These are phyloP conservation scores for Drosophila bocki DNA, from an alignment of 1,140 invertebrate genomes.

Conservation along the genomic window DNA sequence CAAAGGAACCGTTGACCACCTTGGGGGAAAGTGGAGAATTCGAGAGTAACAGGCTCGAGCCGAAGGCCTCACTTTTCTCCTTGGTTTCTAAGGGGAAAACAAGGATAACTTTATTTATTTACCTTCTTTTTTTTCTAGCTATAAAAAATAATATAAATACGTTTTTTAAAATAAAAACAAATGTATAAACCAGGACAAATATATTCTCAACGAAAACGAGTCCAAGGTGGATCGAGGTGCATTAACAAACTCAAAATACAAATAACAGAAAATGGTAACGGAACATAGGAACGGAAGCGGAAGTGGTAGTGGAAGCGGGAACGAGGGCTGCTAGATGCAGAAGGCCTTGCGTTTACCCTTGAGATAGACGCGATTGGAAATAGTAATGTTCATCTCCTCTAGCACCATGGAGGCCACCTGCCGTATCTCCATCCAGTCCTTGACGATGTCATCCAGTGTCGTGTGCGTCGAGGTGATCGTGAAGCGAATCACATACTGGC, in stretches of 20 bases:
- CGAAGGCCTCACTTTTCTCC: conserved; percentile 93
- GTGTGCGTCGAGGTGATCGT: conserved; percentile 97
- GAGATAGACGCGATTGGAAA: conserved; percentile 88
- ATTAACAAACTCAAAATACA: conserved; percentile 40
- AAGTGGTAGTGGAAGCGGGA: not conserved
- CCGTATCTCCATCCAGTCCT: conserved; percentile 96
- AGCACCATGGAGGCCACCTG: conserved; percentile 91
- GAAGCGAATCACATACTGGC: conserved; percentile 95
- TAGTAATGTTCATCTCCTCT: conserved; percentile 87
- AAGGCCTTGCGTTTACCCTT: conserved; percentile 88
- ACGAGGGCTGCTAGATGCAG: conserved; percentile 30
- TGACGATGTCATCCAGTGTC: conserved; percentile 94
- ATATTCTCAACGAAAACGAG: conserved; percentile 15
- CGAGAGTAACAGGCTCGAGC: conserved; percentile 95
- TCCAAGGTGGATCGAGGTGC: conserved; percentile 53
- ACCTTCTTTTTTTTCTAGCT: not conserved
- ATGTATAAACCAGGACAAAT: not conserved
- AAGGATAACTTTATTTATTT: not conserved
- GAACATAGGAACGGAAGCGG: not conserved
- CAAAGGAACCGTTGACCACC: conserved; percentile 98
- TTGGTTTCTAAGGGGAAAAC: conserved; percentile 88
- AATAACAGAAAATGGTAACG: conserved; percentile 12
- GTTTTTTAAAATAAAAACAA: not conserved
- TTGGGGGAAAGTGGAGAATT: conserved; percentile 99
- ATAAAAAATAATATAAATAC: not conserved